Conservation (phyloP, 1,140 invertebrate species). For the Micrasema longulum region DNA sequence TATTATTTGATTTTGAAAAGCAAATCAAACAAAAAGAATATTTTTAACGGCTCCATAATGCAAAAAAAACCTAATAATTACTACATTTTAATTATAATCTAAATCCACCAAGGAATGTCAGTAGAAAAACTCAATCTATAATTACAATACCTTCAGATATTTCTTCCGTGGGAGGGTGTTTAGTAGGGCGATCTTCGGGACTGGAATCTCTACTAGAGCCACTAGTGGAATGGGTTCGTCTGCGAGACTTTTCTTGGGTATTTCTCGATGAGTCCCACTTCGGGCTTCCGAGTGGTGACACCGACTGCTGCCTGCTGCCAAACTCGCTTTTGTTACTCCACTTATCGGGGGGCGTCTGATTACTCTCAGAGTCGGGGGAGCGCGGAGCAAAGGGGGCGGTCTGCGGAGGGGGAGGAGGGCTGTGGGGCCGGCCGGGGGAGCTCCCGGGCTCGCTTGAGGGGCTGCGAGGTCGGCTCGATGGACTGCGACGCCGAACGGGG, state of each 20-base stretch:
- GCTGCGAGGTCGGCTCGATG: conserved; percentile 9
- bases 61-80: too few relatives aligned
- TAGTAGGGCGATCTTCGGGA: conserved; percentile 46
- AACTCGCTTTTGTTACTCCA: conserved; percentile 56
- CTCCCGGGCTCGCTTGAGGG: not conserved
- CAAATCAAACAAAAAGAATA: too few relatives aligned
- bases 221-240: conserved; percentile 63
- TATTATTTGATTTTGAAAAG: too few relatives aligned
- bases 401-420: not conserved
- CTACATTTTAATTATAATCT: too few relatives aligned
- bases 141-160: conserved; percentile 64
- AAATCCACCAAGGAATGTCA: too few relatives aligned
- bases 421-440: conserved; percentile 19
- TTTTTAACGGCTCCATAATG: too few relatives aligned
- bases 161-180: conserved; percentile 66
- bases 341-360: conserved; percentile 53
- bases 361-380: conserved; percentile 20
- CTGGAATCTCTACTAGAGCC: conserved; percentile 64
- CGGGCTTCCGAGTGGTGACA: conserved; percentile 35
- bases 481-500: conserved; percentile 5
- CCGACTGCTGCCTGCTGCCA: conserved; percentile 41
- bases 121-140: not conserved
- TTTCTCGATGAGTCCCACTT: conserved; percentile 16
- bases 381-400: too few relatives aligned
- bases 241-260: conserved; percentile 8